phyloP scores from a whole-genome alignment of 2,113 vertebrate genomes.

The Triplophysa siluroides region DNA sequence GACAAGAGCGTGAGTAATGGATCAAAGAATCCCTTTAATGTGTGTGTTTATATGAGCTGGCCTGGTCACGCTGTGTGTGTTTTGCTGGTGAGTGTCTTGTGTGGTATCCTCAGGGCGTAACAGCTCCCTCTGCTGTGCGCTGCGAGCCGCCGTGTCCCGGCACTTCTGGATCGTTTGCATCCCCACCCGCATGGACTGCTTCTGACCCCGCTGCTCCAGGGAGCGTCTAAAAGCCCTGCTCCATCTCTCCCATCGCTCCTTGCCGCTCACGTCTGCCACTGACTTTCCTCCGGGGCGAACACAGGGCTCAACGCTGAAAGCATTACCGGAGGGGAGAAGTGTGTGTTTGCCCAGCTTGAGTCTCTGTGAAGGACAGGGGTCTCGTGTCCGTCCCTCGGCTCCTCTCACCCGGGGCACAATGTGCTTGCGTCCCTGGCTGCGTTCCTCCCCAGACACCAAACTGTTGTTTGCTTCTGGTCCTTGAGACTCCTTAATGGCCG shows the following conservation, averaged over 20 bases:
- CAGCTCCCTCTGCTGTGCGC: constrained; percentile 56
- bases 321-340: constrained; percentile 70
- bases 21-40: neutral
- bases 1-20: too few relatives aligned
- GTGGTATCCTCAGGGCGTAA: constrained; percentile 35
- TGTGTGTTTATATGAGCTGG: neutral
- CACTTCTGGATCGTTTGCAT: constrained; percentile 41
- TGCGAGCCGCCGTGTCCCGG: neutral
- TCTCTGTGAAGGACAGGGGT: constrained; percentile 63
- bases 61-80: neutral
- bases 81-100: neutral
- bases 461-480: constrained; percentile 79
- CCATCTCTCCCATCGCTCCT: constrained; percentile 6
- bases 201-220: constrained; percentile 38
- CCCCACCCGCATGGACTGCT: constrained; percentile 37
- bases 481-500: constrained; percentile 80
- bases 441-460: constrained; percentile 20
- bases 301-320: constrained; percentile 66
- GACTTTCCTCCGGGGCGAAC: constrained; percentile 56
- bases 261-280: constrained; percentile 25
- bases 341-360: constrained; percentile 52
- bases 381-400: constrained; percentile 38
- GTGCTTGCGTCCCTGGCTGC: constrained; percentile 57
- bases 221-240: neutral
- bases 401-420: constrained; percentile 56